Evolutionary conservation across 2,888 invertebrate genomes (phyloP).

Genomic region (Caenorhabditis imperialis): DNA sequence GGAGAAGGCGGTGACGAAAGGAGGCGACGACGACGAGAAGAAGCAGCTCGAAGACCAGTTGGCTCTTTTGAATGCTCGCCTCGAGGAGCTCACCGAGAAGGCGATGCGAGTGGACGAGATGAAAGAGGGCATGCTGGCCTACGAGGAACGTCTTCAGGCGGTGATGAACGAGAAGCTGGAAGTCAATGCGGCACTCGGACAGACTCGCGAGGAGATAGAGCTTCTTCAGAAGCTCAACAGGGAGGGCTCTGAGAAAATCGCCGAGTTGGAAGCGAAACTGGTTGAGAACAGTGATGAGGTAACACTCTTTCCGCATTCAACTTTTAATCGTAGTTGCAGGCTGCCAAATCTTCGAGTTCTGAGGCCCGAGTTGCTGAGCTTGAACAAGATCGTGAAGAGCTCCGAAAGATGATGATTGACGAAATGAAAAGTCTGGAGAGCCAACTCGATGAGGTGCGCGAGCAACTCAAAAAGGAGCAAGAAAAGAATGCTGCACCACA

Average conservation of each 20-base stretch:
- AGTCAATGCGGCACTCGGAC: not conserved
- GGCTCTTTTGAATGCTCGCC: not conserved
- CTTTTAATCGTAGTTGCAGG: not conserved
- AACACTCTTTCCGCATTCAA: too few species aligned
- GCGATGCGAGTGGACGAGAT: conserved; percentile 9
- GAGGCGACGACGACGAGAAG: not conserved
- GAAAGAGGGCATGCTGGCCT: not conserved
- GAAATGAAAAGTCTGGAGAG: conserved; percentile 2
- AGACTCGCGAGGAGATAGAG: not conserved
- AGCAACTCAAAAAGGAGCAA: not conserved
- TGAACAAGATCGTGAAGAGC: conserved; percentile 1
- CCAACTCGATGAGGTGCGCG: not conserved
- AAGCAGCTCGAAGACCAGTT: not conserved
- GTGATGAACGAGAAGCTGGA: not conserved
- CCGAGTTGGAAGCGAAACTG: too few species aligned
- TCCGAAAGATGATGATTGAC: conserved; percentile 9
- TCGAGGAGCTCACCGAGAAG: conserved; percentile 21
- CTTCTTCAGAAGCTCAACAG: too few species aligned
- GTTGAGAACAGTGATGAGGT: too few species aligned
- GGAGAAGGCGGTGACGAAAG: not conserved
- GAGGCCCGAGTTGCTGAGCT: not conserved
- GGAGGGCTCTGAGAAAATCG: too few species aligned
- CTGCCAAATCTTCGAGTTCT: too few species aligned
- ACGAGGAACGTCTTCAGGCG: not conserved
- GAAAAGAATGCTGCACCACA: not conserved